Conservation (phyloP, 2,888 invertebrate species). For the Caenorhabditis parvicauda region DNA sequence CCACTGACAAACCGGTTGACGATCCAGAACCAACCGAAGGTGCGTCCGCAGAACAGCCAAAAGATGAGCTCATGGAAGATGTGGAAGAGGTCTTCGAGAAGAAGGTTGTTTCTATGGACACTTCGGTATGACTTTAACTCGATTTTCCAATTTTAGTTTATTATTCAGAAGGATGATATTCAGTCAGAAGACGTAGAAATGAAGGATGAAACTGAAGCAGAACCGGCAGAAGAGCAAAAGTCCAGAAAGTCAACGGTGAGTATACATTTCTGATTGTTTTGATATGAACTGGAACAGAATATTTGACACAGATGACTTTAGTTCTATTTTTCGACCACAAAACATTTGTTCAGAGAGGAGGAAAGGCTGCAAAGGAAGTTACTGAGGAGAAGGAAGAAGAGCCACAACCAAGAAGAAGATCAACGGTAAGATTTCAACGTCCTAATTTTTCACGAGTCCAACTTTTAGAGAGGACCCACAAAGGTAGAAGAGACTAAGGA, state of each 20-base stretch:
- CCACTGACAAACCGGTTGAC: background rate
- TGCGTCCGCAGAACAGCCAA: background rate
- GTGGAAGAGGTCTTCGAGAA: constrained; percentile 17
- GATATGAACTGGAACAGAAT: no score
- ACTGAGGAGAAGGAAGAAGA: background rate
- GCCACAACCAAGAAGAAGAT: background rate
- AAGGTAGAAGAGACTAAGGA: no score
- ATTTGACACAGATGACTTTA: no score
- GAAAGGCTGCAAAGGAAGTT: background rate
- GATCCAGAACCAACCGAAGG: background rate
- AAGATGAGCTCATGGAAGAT: constrained; percentile 5
- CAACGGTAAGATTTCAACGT: no score
- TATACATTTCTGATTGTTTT: no score
- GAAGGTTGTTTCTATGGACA: constrained; percentile 21
- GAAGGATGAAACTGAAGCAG: constrained; percentile 7
- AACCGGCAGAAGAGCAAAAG: constrained; percentile 3
- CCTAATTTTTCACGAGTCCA: no score
- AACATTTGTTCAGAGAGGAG: no score
- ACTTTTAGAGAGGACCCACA: no score
- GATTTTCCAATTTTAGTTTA: background rate
- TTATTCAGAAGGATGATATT: background rate
- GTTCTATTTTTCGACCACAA: no score
- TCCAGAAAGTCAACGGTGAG: no score
- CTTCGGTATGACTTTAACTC: constrained; percentile 1
- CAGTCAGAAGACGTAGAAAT: constrained; percentile 8